These are phyloP conservation scores for Pecten maximus DNA, from an alignment of 2,888 invertebrate genomes.

Conservation along the genomic window DNA sequence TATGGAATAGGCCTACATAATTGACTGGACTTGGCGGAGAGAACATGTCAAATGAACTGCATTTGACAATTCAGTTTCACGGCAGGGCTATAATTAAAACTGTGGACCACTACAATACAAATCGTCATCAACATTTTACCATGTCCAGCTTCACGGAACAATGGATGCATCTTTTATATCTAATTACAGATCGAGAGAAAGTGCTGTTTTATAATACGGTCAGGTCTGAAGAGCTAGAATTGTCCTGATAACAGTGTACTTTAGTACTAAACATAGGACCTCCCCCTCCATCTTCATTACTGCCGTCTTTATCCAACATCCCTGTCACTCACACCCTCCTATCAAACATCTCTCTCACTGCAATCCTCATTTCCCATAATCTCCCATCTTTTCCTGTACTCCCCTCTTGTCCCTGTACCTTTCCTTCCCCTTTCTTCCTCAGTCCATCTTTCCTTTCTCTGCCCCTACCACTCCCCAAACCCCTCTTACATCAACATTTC, in stretches of 20 bases:
- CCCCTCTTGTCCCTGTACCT: no score
- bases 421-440: no score
- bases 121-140: neutral
- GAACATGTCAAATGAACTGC: neutral
- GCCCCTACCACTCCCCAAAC: neutral
- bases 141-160: neutral
- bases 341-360: no score
- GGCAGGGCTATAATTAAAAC: neutral
- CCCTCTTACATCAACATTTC: neutral
- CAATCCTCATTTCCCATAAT: no score
- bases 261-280: no score
- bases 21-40: neutral
- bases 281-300: no score
- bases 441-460: no score
- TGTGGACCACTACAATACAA: neutral
- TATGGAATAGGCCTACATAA: constrained; percentile 33
- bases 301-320: no score
- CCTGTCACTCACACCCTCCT: no score
- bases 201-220: neutral
- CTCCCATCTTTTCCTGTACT: no score
- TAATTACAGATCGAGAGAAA: neutral
- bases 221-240: neutral
- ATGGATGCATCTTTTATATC: neutral
- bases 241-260: no score
- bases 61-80: neutral